Evolutionary conservation across 1,140 invertebrate species (phyloP).

Genomic region (Sinella curviseta): DNA sequence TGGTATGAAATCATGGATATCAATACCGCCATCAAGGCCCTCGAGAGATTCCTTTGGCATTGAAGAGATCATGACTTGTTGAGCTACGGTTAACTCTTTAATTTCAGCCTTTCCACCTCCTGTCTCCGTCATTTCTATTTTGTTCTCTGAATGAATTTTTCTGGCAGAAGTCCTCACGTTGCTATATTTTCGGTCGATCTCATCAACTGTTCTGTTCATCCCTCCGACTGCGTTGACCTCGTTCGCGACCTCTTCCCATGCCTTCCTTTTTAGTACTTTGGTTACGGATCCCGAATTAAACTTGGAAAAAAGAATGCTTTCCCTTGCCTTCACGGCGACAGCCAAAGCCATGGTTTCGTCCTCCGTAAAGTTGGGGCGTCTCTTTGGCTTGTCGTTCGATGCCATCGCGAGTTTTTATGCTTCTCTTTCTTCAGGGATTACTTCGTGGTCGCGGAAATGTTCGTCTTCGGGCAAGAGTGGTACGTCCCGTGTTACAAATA

Average conservation of each 20-base stretch:
- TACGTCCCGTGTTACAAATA: too few relatives aligned
- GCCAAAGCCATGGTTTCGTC: too few relatives aligned
- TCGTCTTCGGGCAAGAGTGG: too few relatives aligned
- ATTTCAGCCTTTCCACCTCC: background rate
- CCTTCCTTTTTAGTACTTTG: too few relatives aligned
- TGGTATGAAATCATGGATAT: slow-evolving; percentile 9
- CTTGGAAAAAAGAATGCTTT: too few relatives aligned
- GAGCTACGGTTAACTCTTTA: background rate
- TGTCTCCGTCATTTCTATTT: background rate
- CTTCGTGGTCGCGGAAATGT: too few relatives aligned
- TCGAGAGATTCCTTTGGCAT: background rate
- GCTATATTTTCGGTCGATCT: background rate
- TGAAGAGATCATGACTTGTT: background rate
- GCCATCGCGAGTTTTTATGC: too few relatives aligned
- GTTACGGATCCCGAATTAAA: too few relatives aligned
- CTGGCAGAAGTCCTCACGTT: background rate
- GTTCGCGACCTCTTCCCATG: background rate
- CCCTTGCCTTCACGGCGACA: too few relatives aligned
- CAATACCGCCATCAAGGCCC: slow-evolving; percentile 1
- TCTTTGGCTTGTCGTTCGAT: too few relatives aligned
- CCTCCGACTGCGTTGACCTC: background rate
- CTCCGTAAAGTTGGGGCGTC: too few relatives aligned
- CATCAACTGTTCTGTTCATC: background rate
- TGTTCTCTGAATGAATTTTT: background rate
- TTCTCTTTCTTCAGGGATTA: too few relatives aligned